A percentile compares a stretch with the other conserved stretches of the same genome.
Conservation (phyloP, 2,113 vertebrate species). For the Engystomops pustulosus region DNA sequence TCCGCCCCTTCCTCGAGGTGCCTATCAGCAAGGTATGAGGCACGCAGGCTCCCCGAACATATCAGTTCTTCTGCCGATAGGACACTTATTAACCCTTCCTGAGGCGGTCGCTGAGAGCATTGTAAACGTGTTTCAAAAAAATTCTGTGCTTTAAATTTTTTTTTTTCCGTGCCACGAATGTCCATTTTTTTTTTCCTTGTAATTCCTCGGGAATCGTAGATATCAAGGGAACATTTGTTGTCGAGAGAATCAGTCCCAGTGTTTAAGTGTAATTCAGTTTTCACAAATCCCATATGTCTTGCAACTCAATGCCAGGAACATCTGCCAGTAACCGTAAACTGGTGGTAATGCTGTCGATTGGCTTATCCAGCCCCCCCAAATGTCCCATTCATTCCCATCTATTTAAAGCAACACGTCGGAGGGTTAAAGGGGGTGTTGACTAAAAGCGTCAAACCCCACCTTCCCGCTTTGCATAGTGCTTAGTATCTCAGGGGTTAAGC, state of each 20-base stretch:
- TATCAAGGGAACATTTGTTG: constrained; percentile 1
- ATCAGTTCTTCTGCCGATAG: constrained; percentile 23
- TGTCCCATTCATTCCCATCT: constrained; percentile 48
- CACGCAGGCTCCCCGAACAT: constrained; percentile 25
- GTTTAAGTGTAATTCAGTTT: constrained; percentile 40
- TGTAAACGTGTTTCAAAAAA: background rate
- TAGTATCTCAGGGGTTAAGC: constrained; percentile 56
- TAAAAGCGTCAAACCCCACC: constrained; percentile 34
- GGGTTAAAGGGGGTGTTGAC: constrained; percentile 54
- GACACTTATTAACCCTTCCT: constrained; percentile 40
- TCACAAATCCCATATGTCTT: constrained; percentile 42
- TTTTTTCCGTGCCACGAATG: background rate
- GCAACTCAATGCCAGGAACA: constrained; percentile 51
- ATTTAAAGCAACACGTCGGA: constrained; percentile 7
- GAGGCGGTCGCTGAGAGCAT: background rate
- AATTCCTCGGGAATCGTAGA: background rate
- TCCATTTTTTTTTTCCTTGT: background rate
- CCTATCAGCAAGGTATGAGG: constrained; percentile 19
- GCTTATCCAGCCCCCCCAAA: constrained; percentile 18
- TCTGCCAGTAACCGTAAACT: constrained; percentile 53
- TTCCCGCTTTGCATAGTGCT: constrained; percentile 31
- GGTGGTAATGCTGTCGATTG: constrained; percentile 14
- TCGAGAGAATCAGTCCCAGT: constrained; percentile 8
- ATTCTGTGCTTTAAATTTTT: background rate
- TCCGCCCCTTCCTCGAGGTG: constrained; percentile 32